These are phyloP conservation scores for Vulpes ferrilata DNA, from an alignment of 2,113 vertebrate species.

Conservation along the genomic window DNA sequence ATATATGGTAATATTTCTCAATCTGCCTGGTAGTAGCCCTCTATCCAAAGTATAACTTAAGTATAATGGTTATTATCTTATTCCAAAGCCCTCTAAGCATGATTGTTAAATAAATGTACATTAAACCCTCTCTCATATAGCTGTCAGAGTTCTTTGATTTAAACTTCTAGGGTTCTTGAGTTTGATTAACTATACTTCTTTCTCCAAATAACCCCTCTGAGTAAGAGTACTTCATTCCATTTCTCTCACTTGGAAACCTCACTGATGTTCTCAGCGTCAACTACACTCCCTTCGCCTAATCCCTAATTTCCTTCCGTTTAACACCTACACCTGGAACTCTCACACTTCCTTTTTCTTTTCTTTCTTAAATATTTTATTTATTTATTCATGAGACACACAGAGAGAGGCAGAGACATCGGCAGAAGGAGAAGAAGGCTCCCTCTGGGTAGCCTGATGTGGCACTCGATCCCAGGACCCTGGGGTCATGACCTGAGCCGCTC, in stretches of 20 bases:
- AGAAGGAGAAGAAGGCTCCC: no score
- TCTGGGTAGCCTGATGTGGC: no score
- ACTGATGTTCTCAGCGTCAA: background rate
- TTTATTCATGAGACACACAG: no score
- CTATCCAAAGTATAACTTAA: background rate
- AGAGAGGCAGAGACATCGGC: no score
- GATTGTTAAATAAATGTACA: background rate
- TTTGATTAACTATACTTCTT: background rate
- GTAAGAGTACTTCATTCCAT: background rate
- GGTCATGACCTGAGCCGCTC: no score
- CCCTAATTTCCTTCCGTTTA: background rate
- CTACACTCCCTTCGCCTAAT: background rate
- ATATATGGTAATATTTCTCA: background rate
- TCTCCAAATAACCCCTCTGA: background rate
- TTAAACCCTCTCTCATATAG: background rate
- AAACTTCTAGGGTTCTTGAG: background rate
- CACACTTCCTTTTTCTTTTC: no score
- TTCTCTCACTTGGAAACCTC: background rate
- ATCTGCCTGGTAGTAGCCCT: background rate
- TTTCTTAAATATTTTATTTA: no score
- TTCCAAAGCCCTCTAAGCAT: conserved; percentile 5
- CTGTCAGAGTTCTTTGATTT: conserved; percentile 5
- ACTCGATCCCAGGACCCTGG: no score
- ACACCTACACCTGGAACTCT: background rate
- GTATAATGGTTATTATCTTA: background rate